A percentile compares a stretch with the other conserved stretches of the same genome.
Conservation (phyloP, 2,113 vertebrate genomes). For the Sterna hirundo region DNA sequence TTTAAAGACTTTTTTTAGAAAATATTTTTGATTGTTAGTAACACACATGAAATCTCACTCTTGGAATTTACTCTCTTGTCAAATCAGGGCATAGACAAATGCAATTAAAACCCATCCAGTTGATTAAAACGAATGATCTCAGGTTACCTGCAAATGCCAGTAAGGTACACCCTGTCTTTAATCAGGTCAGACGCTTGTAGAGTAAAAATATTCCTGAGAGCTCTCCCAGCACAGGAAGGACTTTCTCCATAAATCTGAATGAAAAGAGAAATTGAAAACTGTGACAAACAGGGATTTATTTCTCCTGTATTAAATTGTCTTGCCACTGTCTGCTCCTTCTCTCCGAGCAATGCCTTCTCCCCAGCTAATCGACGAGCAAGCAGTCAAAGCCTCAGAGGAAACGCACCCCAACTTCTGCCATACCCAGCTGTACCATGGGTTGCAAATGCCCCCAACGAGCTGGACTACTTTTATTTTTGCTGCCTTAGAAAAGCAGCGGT, state of each 20-base stretch:
- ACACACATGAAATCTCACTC: not conserved
- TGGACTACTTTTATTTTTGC: not conserved
- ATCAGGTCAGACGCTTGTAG: constrained; percentile 92
- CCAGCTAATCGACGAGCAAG: not conserved
- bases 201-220: constrained; percentile 90
- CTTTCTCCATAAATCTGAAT: constrained; percentile 92
- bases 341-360: not conserved
- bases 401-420: not conserved
- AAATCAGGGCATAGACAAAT: not conserved
- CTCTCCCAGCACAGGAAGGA: constrained; percentile 90
- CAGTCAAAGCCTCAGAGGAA: not conserved
- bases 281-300: constrained; percentile 19
- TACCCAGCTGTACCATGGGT: not conserved
- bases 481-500: not conserved
- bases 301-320: not conserved
- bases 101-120: not conserved
- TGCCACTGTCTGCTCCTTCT: not conserved
- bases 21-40: not conserved
- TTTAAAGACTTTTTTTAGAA: not conserved
- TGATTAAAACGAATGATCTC: not conserved
- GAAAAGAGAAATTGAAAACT: constrained; percentile 52
- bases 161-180: constrained; percentile 94
- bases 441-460: not conserved
- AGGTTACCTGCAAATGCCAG: constrained; percentile 86
- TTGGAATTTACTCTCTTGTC: not conserved